Evolutionary conservation across 2,113 vertebrate species (phyloP).

Genomic region (Eleginops maclovinus): DNA sequence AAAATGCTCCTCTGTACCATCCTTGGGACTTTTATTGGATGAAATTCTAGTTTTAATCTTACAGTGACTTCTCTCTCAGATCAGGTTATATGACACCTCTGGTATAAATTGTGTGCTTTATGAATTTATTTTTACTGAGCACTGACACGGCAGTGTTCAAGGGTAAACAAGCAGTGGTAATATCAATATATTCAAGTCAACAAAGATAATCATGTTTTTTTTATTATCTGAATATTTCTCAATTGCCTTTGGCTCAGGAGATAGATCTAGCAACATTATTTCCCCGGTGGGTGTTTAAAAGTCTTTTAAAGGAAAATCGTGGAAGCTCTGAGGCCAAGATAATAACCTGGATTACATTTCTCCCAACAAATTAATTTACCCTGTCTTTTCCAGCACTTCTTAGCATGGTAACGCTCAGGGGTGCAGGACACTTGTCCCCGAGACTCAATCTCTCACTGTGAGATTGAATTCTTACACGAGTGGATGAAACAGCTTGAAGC

Average conservation of each 20-base stretch:
- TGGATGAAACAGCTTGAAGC: constrained; percentile 73
- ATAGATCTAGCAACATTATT: constrained; percentile 59
- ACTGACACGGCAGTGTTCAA: constrained; percentile 33
- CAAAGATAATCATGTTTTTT: constrained; percentile 53
- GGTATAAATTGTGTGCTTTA: constrained; percentile 29
- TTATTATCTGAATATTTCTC: constrained; percentile 48
- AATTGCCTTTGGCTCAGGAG: constrained; percentile 48
- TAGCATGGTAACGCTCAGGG: constrained; percentile 83
- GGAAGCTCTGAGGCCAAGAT: constrained; percentile 49
- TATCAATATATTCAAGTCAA: constrained; percentile 63
- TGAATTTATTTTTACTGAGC: constrained; percentile 39
- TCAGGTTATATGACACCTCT: constrained; percentile 45
- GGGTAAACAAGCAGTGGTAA: constrained; percentile 35
- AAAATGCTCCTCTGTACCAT: neutral
- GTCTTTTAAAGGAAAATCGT: constrained; percentile 64
- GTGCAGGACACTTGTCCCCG: constrained; percentile 72
- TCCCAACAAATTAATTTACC: constrained; percentile 48
- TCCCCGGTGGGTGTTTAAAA: constrained; percentile 55
- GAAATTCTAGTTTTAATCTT: constrained; percentile 29
- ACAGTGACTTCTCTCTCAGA: constrained; percentile 41
- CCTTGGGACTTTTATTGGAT: constrained; percentile 39
- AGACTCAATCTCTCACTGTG: constrained; percentile 78
- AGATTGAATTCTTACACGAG: constrained; percentile 89
- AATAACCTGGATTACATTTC: constrained; percentile 60
- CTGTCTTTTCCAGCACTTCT: constrained; percentile 77